phyloP scores from a whole-genome alignment of 1,140 invertebrate genomes.

The Lethocerus indicus region DNA sequence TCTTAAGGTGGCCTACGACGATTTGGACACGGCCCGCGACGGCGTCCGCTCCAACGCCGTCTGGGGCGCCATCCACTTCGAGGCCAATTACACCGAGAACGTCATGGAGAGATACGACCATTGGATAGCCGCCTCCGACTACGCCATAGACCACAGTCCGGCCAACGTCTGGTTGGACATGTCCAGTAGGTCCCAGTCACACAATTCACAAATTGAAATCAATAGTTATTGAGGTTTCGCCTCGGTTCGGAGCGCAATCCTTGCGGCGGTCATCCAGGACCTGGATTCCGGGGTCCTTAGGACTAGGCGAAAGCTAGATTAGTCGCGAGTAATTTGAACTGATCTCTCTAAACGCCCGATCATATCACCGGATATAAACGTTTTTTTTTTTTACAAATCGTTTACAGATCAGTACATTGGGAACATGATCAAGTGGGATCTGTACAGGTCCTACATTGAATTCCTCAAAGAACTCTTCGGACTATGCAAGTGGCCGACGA shows the following conservation, averaged over 20 bases:
- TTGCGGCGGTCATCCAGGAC: too few species aligned
- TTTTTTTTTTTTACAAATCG: too few species aligned
- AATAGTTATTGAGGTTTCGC: too few species aligned
- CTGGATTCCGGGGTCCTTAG: too few species aligned
- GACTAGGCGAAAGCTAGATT: too few species aligned
- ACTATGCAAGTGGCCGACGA: slow-evolving; percentile 18
- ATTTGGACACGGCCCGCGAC: slow-evolving; percentile 33
- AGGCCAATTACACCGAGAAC: slow-evolving; percentile 53
- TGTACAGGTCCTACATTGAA: slow-evolving; percentile 18
- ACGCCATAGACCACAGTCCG: slow-evolving; percentile 34
- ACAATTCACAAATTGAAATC: too few species aligned
- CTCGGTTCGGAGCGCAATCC: too few species aligned
- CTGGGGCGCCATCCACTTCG: slow-evolving; percentile 53
- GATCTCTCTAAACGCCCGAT: too few species aligned
- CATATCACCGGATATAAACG: too few species aligned
- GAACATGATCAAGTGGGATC: slow-evolving; percentile 18
- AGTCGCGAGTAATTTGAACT: neutral
- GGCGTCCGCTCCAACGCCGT: slow-evolving; percentile 40
- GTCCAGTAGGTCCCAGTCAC: slow-evolving; percentile 43
- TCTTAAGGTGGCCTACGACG: slow-evolving; percentile 33
- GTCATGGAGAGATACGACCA: slow-evolving; percentile 35
- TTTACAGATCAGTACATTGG: slow-evolving; percentile 22
- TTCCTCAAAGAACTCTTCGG: slow-evolving; percentile 17
- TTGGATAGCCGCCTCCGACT: slow-evolving; percentile 27
- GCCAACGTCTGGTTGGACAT: slow-evolving; percentile 51